Conservation (phyloP, 1,140 invertebrate species). For the Ruditapes philippinarum region DNA sequence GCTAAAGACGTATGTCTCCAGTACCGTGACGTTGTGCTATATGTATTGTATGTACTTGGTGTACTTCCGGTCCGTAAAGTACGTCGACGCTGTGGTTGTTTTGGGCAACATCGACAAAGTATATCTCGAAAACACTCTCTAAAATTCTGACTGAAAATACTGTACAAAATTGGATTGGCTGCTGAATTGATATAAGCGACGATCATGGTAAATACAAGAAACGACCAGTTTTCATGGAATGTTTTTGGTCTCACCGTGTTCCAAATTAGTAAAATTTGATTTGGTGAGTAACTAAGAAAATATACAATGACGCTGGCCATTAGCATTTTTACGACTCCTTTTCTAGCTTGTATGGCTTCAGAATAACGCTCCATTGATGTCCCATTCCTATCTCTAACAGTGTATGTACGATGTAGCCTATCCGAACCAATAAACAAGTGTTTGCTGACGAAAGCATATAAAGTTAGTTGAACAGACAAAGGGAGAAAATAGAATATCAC, state of each 20-base stretch:
- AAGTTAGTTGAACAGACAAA: slow-evolving; percentile 79
- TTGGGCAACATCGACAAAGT: slow-evolving; percentile 58
- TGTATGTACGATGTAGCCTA: slow-evolving; percentile 73
- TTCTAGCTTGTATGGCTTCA: slow-evolving; percentile 83
- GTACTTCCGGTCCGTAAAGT: slow-evolving; percentile 49
- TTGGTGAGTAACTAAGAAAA: slow-evolving; percentile 86
- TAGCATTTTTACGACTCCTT: slow-evolving; percentile 87
- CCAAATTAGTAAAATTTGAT: slow-evolving; percentile 86
- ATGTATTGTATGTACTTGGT: slow-evolving; percentile 64
- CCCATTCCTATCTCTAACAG: slow-evolving; percentile 76
- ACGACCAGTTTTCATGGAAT: slow-evolving; percentile 85
- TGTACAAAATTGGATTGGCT: slow-evolving; percentile 86
- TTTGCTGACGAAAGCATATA: slow-evolving; percentile 84
- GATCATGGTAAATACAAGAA: slow-evolving; percentile 85
- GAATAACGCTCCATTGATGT: slow-evolving; percentile 75
- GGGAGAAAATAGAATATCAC: slow-evolving; percentile 85
- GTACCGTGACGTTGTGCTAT: slow-evolving; percentile 37
- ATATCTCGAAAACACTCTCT: slow-evolving; percentile 67
- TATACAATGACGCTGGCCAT: slow-evolving; percentile 86
- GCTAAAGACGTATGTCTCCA: slow-evolving; percentile 56
- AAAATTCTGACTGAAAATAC: slow-evolving; percentile 87
- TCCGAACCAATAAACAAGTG: slow-evolving; percentile 81
- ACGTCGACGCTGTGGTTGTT: slow-evolving; percentile 17
- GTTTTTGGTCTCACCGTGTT: slow-evolving; percentile 80
- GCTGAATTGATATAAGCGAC: slow-evolving; percentile 86